phyloP scores from a whole-genome alignment of 2,113 vertebrate genomes.

The Ophiodon elongatus region DNA sequence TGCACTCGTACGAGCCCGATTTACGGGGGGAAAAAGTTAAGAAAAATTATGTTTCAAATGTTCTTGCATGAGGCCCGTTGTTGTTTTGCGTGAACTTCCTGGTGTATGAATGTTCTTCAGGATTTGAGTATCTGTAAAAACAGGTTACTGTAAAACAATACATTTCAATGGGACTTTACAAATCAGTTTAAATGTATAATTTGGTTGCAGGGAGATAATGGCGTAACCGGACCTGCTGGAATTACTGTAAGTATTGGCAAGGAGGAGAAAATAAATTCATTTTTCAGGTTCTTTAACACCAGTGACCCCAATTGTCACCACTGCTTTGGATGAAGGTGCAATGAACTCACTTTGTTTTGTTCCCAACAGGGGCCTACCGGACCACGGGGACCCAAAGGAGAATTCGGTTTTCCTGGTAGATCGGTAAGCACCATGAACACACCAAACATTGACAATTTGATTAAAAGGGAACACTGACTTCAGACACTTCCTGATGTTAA shows the following conservation, averaged over 20 bases:
- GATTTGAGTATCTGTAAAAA: not conserved
- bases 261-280: not conserved
- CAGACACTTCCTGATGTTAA: not conserved
- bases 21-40: too few species aligned
- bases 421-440: constrained; percentile 85
- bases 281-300: not conserved
- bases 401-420: constrained; percentile 93
- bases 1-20: too few species aligned
- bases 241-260: constrained; percentile 82
- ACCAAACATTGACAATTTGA: not conserved
- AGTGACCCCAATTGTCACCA: not conserved
- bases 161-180: not conserved
- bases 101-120: not conserved
- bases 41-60: too few species aligned
- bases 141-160: not conserved
- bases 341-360: constrained; percentile 11
- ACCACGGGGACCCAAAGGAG: constrained; percentile 91
- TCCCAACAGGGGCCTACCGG: constrained; percentile 90
- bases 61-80: too few species aligned
- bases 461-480: too few species aligned
- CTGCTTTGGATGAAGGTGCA: not conserved
- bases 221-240: constrained; percentile 84
- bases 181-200: constrained; percentile 1
- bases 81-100: not conserved
- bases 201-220: constrained; percentile 88